Percentiles rank a stretch among this genome's conserved stretches.
These are phyloP conservation scores for Phylloscopus collybita DNA, from an alignment of 2,797 vertebrate genomes.

Conservation along the genomic window DNA sequence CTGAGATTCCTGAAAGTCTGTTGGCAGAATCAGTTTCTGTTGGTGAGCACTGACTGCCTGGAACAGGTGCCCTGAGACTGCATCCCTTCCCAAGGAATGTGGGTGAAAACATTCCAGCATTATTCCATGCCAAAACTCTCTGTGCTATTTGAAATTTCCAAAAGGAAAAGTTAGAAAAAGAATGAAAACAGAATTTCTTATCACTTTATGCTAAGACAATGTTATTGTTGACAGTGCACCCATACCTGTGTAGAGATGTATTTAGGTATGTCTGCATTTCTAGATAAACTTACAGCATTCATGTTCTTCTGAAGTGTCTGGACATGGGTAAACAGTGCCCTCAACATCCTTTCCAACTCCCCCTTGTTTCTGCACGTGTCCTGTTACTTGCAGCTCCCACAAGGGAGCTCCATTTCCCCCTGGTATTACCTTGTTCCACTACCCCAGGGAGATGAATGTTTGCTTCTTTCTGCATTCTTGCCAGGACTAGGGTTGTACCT, in stretches of 20 bases:
- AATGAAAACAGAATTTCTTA: background rate
- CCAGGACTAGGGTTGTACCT: background rate
- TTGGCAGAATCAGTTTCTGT: background rate
- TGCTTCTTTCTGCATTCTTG: background rate
- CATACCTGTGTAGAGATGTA: background rate
- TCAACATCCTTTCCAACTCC: background rate
- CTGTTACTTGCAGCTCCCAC: background rate
- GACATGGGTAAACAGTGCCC: background rate
- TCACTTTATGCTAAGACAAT: background rate
- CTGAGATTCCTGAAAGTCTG: background rate
- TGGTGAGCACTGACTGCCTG: background rate
- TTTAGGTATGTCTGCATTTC: background rate
- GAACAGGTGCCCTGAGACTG: background rate
- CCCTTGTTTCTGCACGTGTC: background rate
- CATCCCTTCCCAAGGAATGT: background rate
- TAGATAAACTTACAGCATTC: background rate
- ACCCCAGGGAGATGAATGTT: rapidly evolving
- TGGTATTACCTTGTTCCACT: background rate
- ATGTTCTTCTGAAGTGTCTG: background rate
- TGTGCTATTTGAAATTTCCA: background rate
- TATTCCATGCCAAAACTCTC: background rate
- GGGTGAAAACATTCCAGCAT: background rate
- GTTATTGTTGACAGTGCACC: background rate
- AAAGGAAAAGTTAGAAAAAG: background rate
- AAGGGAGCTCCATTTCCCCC: background rate